A percentile compares a stretch with the other conserved stretches of the same genome.
Conservation (phyloP, 2,888 invertebrate species). For the Stenichneumon culpator region DNA sequence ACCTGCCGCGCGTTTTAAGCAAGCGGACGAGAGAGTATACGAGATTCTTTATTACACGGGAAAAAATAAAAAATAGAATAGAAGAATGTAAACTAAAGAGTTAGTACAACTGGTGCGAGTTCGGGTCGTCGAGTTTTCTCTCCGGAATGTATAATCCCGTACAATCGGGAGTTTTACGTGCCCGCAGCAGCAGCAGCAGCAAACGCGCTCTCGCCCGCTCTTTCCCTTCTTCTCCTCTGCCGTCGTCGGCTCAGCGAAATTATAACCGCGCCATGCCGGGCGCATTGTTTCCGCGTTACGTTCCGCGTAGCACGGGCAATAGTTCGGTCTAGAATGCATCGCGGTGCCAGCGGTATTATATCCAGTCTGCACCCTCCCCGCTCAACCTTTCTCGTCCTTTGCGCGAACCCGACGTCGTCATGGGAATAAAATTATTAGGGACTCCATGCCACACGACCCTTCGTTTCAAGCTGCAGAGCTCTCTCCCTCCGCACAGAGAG, state of each 20-base stretch:
- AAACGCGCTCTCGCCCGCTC: conserved; percentile 20
- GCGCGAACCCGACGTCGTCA: conserved; percentile 49
- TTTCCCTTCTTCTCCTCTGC: conserved; percentile 34
- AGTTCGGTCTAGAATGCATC: conserved; percentile 28
- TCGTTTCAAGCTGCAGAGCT: neutral
- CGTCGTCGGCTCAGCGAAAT: conserved; percentile 50
- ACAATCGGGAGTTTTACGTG: conserved; percentile 47
- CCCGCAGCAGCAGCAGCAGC: neutral
- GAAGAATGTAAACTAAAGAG: conserved; percentile 22
- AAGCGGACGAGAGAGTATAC: conserved; percentile 7
- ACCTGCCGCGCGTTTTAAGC: conserved; percentile 6
- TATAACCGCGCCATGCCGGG: conserved; percentile 41
- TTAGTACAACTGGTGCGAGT: conserved; percentile 17
- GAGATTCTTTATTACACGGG: conserved; percentile 24
- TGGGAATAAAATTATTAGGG: conserved; percentile 61
- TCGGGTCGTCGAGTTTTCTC: conserved; percentile 34
- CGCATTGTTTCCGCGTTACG: conserved; percentile 62
- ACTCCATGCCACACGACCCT: neutral
- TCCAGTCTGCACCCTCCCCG: neutral
- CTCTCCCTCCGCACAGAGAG: neutral
- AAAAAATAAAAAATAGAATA: conserved; percentile 13
- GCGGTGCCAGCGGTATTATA: neutral
- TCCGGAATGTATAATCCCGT: conserved; percentile 44
- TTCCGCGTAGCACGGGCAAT: conserved; percentile 41
- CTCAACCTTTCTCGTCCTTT: conserved; percentile 31